Conservation (phyloP, 2,113 vertebrate species). For the Xenotilapia flavipinnis region DNA sequence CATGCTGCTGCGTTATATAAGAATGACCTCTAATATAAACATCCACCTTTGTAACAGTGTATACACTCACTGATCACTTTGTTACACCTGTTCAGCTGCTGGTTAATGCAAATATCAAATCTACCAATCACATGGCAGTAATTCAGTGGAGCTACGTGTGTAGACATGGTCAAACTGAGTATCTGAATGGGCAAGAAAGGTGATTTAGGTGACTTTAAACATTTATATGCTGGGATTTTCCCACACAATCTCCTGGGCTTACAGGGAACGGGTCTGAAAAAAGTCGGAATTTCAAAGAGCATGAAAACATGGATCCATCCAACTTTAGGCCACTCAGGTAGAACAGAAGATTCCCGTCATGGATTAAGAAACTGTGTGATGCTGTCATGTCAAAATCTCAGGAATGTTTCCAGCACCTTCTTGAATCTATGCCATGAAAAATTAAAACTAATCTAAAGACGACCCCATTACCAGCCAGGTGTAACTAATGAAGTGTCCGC, state of each 20-base stretch:
- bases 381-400: not conserved
- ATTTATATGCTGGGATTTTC: not conserved
- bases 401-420: not conserved
- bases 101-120: not conserved
- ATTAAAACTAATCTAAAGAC: not conserved
- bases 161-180: not conserved
- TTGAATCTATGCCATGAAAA: not conserved
- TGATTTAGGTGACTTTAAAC: not conserved
- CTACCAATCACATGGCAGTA: accelerated
- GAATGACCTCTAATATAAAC: not conserved
- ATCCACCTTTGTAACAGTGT: not conserved
- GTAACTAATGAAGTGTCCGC: accelerated
- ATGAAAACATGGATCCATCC: not conserved
- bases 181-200: not conserved
- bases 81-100: not conserved
- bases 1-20: not conserved
- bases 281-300: not conserved
- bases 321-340: not conserved
- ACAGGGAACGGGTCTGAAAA: not conserved
- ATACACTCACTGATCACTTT: not conserved
- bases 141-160: not conserved
- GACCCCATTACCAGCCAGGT: not conserved
- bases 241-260: not conserved
- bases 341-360: not conserved
- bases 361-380: not conserved